Evolutionary conservation across 2,888 invertebrate species (phyloP), one percentile per base, ranked within the genome.

Genomic region (Drosophila algonquin): DNA sequence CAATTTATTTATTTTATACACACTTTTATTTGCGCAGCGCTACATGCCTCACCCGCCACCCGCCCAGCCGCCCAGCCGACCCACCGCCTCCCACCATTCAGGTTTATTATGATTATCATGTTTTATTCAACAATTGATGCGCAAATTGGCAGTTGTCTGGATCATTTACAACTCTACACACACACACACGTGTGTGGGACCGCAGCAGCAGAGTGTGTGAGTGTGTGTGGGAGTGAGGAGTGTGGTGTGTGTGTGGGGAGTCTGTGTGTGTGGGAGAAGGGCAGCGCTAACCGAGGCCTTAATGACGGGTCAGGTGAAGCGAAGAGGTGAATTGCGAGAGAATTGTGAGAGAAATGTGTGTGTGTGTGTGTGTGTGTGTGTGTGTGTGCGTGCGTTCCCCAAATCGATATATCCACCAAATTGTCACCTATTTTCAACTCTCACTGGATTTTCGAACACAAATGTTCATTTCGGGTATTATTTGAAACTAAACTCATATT

Each of bases 91-190:
- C 57, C 51, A 46, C 68, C 45, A n/a, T 2, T 14, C 51, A 35
- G 68, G 67, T 87, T 82, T 82, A 84, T 87, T 83, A 87, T 83
- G 88, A 85, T 88, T 85, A 87, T 88, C 89, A 85, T 85, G 89
- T 87, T 88, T 89, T 88, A 89, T 86, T 87, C 85, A 86, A 87
- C 89, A 86, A 89, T 86, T 86, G 85, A 86, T 81, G 89, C 85
- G 84, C 89, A 86, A 86, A 86, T 86, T 86, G 89, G 87, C 85
- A 89, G 85, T 86, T 89, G 85, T 86, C 85, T 89, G 85, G 87
- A 85, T 85, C 85, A 88, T 85, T 85, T 85, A 87, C 85, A 85
- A 88, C 87, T 88, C 75, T 71, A 81, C 87, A 71, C 84, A 86
- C 78, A 73, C 21, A 21, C 21, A 21, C 18, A 18, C 18, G 18